Base-by-base conservation (phyloP, 2,113 vertebrate genomes). In the Caracal caracal region DNA sequence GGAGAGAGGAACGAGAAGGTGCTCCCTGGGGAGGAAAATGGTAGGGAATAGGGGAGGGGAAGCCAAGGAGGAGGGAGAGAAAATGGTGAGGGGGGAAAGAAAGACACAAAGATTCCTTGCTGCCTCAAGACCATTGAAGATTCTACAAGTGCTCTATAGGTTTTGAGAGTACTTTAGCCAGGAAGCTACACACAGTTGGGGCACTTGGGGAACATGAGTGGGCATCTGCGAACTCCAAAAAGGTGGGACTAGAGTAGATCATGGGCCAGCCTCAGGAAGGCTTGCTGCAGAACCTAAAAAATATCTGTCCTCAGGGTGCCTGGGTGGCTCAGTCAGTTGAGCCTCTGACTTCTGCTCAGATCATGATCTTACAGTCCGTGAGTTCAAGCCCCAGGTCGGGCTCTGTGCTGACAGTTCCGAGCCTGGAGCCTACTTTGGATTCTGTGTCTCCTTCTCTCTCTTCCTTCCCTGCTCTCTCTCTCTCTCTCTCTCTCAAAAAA, bases 201-300 rank as follows among this genome's bases (percentile, higher is more conserved):
- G 13, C 4, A 3, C 40, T 16, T 13, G 5, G 5, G 3, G 28
- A 20, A 24, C 56, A 22, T 24, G 0, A 16, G 28, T 26, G 20
- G 16, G 15, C 26, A 2, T 56, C 33, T 49, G 2, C 51, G 73
- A 43, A 20, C 59, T 75, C 78, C 30, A 88, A 56, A 56, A 93
- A 65, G 81, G 16, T 51, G 66, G 6, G 17, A 17, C 63, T 22
- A 49, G 35, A 79, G 17, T 20, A 75, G 66, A 35, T 19, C 9
- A 6, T 11, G 15, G 37, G 51, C 66, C 33, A 16, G 24, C 13
- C 51, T 16, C 10, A 12, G 56, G 8, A 53, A 63, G 22, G 2
- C 66, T 85, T 73, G n/a, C 65, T 82, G 13, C 40, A 73, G 90
- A 89, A 24, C 37, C 66, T 70, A 75, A 65, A 88, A 81, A 15